Percentiles rank a stretch among this genome's conserved stretches.
Evolutionary conservation across 2,797 vertebrate species (phyloP).

Genomic region (Sarcophilus harrisii): DNA sequence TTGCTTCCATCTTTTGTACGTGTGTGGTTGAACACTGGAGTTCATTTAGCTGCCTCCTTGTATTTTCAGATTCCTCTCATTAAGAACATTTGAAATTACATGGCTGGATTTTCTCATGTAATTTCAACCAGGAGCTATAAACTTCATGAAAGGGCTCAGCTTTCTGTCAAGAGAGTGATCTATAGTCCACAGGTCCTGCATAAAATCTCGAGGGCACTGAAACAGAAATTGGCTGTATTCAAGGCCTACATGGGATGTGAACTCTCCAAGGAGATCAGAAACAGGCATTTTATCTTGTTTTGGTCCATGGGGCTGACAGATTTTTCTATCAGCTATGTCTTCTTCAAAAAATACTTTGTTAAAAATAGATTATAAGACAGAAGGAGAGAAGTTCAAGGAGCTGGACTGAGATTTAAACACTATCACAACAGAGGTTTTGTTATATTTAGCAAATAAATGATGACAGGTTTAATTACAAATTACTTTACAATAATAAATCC

Average conservation of each 20-base stretch:
- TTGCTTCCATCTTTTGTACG: neutral
- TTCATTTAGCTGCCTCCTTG: neutral
- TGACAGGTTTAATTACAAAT: slow-evolving; percentile 9
- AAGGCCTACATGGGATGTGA: neutral
- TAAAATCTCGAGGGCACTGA: neutral
- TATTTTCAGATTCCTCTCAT: neutral
- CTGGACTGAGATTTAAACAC: neutral
- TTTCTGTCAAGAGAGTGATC: neutral
- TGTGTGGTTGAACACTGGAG: neutral
- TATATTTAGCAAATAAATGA: slow-evolving; percentile 37
- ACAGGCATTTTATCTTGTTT: neutral
- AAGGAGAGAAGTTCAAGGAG: neutral
- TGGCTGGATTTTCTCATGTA: neutral
- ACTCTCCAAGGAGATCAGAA: neutral
- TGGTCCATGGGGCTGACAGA: neutral
- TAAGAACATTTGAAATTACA: neutral
- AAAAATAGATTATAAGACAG: neutral
- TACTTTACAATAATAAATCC: neutral
- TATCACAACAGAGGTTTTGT: slow-evolving; percentile 10
- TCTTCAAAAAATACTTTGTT: neutral
- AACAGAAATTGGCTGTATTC: neutral
- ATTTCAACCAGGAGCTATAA: neutral
- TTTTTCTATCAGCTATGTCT: neutral
- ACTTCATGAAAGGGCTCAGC: neutral
- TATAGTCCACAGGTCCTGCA: neutral